phyloP scores from a whole-genome alignment of 2,888 invertebrate species.

The Leucophenga montana region DNA sequence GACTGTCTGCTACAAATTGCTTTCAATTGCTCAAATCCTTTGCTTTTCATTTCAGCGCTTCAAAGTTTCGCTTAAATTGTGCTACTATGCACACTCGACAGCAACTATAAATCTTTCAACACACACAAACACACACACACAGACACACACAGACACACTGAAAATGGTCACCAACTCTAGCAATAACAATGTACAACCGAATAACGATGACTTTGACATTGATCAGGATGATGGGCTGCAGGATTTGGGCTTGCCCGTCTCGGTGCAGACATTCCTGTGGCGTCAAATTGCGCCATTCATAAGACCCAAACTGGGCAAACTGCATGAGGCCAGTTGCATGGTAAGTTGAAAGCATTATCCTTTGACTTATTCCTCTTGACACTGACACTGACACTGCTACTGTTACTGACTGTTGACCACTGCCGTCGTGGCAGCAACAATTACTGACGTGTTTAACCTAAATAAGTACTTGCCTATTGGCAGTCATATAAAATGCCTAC shows the following conservation, averaged over 20 bases:
- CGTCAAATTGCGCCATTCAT: conserved; percentile 97
- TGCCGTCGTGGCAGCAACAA: background rate
- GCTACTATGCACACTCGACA: background rate
- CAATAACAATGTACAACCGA: conserved; percentile 60
- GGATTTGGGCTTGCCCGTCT: conserved; percentile 90
- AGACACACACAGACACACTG: conserved; percentile 31
- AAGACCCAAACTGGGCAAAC: conserved; percentile 93
- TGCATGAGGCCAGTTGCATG: conserved; percentile 97
- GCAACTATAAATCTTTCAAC: background rate
- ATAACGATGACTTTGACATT: conserved; percentile 69
- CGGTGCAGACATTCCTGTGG: conserved; percentile 98
- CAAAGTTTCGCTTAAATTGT: background rate
- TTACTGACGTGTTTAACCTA: too few species aligned
- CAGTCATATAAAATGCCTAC: conserved; percentile 28
- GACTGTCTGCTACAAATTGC: background rate
- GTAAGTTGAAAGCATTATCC: conserved; percentile 77
- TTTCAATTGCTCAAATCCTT: background rate
- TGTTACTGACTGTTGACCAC: too few species aligned
- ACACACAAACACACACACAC: background rate
- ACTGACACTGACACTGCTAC: too few species aligned
- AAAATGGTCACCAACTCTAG: conserved; percentile 55
- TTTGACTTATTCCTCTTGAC: background rate
- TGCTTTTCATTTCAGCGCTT: background rate
- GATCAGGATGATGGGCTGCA: conserved; percentile 78
- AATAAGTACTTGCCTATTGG: too few species aligned